phyloP scores from a whole-genome alignment of 2,113 vertebrate species.

The Danionella cerebrum region DNA sequence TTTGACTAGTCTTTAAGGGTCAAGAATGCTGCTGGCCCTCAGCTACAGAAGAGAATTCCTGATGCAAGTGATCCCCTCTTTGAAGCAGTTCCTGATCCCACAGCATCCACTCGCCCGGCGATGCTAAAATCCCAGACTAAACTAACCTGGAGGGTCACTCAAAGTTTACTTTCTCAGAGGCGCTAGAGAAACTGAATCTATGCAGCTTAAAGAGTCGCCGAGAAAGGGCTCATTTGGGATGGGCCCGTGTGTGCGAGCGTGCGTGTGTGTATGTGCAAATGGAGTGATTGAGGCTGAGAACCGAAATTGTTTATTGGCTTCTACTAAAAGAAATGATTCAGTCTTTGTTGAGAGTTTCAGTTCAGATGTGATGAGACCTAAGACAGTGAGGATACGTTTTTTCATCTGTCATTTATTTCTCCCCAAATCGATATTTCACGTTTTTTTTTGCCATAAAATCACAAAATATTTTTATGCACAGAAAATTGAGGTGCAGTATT shows the following conservation, averaged over 20 bases:
- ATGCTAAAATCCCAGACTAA: constrained; percentile 61
- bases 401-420: too few relatives aligned
- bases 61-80: constrained; percentile 57
- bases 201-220: constrained; percentile 68
- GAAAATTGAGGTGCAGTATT: too few relatives aligned
- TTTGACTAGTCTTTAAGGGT: constrained; percentile 67
- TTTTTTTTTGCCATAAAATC: too few relatives aligned
- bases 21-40: constrained; percentile 68
- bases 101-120: constrained; percentile 51
- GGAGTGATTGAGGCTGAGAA: neutral
- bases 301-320: constrained; percentile 24
- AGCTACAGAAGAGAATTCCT: constrained; percentile 63
- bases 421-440: too few relatives aligned
- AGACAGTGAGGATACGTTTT: too few relatives aligned
- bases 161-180: constrained; percentile 82
- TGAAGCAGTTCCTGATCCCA: constrained; percentile 50
- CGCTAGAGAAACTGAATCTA: constrained; percentile 67
- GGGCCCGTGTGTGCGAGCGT: too few relatives aligned
- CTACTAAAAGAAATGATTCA: neutral
- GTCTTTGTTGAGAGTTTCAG: neutral
- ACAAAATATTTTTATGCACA: too few relatives aligned
- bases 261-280: neutral
- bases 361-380: neutral
- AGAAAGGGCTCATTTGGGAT: constrained; percentile 50
- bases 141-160: constrained; percentile 74